Conservation (phyloP, 2,113 vertebrate genomes). For the Eudyptes chrysolophus region DNA sequence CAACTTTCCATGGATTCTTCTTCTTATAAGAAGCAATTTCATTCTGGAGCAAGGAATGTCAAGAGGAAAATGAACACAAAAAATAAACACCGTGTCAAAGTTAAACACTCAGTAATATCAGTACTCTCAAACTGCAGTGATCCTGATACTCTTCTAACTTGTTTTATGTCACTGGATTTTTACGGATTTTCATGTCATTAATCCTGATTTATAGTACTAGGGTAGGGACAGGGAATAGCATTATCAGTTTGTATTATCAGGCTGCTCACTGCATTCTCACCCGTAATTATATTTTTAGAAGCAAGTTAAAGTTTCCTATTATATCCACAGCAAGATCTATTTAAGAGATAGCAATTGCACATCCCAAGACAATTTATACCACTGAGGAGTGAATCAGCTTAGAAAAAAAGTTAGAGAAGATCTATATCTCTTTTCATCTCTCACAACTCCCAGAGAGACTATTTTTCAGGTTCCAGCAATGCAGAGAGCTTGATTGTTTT, state of each 20-base stretch:
- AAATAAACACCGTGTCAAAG: background rate
- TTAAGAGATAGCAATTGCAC: constrained; percentile 7
- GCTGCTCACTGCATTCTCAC: background rate
- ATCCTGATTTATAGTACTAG: background rate
- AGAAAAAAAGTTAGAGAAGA: background rate
- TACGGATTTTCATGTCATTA: background rate
- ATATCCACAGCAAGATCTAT: background rate
- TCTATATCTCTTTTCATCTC: background rate
- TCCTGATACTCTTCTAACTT: background rate
- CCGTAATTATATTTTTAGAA: background rate
- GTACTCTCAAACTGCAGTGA: background rate
- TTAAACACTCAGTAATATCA: background rate
- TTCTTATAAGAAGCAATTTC: background rate
- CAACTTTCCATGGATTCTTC: background rate
- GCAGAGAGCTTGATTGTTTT: background rate
- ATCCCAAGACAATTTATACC: constrained; percentile 8
- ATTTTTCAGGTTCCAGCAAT: background rate
- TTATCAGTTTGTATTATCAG: background rate
- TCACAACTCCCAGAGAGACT: background rate
- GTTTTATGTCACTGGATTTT: background rate
- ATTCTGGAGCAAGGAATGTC: background rate
- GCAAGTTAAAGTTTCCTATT: background rate
- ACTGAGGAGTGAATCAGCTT: background rate
- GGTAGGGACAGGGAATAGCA: background rate
- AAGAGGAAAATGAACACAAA: background rate